A percentile compares a stretch with the other conserved stretches of the same genome.
Conservation (phyloP, 2,113 vertebrate species). For the Empidonax traillii region DNA sequence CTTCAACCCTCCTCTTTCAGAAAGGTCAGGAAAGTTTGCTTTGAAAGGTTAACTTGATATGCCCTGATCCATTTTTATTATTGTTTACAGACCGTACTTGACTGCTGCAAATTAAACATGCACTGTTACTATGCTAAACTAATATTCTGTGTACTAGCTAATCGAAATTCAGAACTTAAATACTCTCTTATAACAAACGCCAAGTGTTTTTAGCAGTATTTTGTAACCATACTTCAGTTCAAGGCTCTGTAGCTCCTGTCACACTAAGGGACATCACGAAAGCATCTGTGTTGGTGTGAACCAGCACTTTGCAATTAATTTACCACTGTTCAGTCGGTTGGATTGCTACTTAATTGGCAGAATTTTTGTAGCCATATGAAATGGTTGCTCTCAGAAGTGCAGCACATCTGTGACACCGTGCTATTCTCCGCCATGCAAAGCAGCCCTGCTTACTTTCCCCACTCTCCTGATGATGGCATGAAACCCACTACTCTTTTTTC, state of each 20-base stretch:
- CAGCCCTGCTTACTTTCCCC: background rate
- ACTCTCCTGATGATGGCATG: background rate
- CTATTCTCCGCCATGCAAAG: background rate
- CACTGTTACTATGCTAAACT: background rate
- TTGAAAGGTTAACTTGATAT: background rate
- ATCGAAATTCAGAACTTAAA: background rate
- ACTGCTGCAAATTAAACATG: background rate
- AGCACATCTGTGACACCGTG: background rate
- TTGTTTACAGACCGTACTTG: background rate
- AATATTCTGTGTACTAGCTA: background rate
- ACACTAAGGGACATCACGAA: background rate
- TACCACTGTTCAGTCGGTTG: background rate
- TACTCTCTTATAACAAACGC: background rate
- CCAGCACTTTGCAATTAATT: background rate
- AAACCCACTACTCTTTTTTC: background rate
- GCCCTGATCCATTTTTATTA: background rate
- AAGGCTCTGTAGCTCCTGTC: background rate
- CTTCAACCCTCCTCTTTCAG: background rate
- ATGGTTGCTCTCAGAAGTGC: background rate
- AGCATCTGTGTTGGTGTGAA: conserved; percentile 15
- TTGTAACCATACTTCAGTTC: background rate
- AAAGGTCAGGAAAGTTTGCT: background rate
- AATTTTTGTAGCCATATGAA: background rate
- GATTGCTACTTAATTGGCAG: background rate
- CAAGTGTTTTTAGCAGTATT: background rate